Percentiles rank a stretch among this genome's conserved stretches.
phyloP scores from a whole-genome alignment of 1,140 invertebrate genomes.

The Tenebrio molitor region DNA sequence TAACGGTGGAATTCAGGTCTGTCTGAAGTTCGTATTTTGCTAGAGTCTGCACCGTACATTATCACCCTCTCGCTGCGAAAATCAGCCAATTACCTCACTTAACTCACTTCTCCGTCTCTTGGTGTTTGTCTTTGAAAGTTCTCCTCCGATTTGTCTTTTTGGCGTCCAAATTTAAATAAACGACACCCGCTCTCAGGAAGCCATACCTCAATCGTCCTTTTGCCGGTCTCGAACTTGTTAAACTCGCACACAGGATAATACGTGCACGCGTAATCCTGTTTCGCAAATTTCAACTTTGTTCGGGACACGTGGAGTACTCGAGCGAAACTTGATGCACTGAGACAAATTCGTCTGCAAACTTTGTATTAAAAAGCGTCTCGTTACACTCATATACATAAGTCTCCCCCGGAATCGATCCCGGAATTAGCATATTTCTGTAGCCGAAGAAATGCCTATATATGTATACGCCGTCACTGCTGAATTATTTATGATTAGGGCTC shows the following conservation, averaged over 20 bases:
- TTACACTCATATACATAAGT: slow-evolving; percentile 26
- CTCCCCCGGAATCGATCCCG: slow-evolving; percentile 8
- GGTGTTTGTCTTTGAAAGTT: too few relatives aligned
- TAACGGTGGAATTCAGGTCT: too few relatives aligned
- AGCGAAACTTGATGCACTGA: slow-evolving; percentile 21
- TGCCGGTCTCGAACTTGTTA: slow-evolving; percentile 20
- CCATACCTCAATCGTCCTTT: slow-evolving; percentile 16
- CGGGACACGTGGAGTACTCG: slow-evolving; percentile 4
- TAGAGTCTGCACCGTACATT: too few relatives aligned
- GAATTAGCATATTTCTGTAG: slow-evolving; percentile 17
- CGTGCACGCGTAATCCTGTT: slow-evolving; percentile 19
- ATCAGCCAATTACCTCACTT: too few relatives aligned
- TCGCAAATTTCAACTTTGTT: slow-evolving; percentile 18
- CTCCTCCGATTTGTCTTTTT: too few relatives aligned
- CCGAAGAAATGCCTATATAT: slow-evolving; percentile 1
- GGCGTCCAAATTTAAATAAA: too few relatives aligned
- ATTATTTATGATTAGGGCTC: slow-evolving; percentile 25
- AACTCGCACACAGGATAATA: slow-evolving; percentile 28
- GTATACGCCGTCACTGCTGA: background rate
- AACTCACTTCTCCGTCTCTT: too few relatives aligned
- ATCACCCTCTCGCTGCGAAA: too few relatives aligned
- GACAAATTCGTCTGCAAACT: slow-evolving; percentile 13
- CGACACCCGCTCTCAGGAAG: background rate
- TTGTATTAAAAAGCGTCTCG: slow-evolving; percentile 33
- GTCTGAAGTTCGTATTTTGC: too few relatives aligned